Evolutionary conservation across 1,140 invertebrate genomes (phyloP), one percentile per base, ranked within the genome.

Genomic region (Fopius arisanus): DNA sequence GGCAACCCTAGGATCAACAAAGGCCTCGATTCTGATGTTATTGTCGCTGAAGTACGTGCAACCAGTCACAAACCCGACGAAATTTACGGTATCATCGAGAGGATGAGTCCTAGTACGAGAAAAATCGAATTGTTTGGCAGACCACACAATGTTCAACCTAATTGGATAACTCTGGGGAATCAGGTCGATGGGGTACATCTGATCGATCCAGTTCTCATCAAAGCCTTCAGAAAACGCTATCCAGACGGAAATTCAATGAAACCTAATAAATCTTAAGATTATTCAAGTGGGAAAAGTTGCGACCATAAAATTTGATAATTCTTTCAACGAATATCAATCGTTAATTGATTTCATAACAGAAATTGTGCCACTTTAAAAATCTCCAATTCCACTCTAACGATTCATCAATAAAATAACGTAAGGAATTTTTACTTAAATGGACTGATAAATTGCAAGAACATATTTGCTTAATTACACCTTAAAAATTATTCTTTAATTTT

Each of bases 31-130:
- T 98, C 97, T 86, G 97, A 99, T 88, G 97, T 99, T 7, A 98
- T 99, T 74, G 98, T 99, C 0, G 97, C 97, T 0, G 98, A 99
- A 90, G 97, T 99, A 0, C 88, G 98, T 65, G 97, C 97, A 3
- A 99, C 97, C 0, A 97, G 96, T 80, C 97, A 99, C 84, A 99
- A 99, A 87, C 97, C 97, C 0, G 97, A 99, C 88, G 97, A 99
- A 90, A 97, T 99, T 78, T 99, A 99, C 87, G 97, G 94, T 12
- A 96, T 96, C 67, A 96, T 96, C 72, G 94, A 96, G 81, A 85
- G 95, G 67, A 90, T 96, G 62, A 96, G 94, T 80, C 95, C 95
- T 0, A 97, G 97, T 0, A 99, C 97, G 0, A 91, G 97, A 54
- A 99, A 99, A 90, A 97, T 99, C 78, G 97, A 99, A 89, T 88